Conservation (phyloP, 2,797 vertebrate species). For the Eulemur mongoz region DNA sequence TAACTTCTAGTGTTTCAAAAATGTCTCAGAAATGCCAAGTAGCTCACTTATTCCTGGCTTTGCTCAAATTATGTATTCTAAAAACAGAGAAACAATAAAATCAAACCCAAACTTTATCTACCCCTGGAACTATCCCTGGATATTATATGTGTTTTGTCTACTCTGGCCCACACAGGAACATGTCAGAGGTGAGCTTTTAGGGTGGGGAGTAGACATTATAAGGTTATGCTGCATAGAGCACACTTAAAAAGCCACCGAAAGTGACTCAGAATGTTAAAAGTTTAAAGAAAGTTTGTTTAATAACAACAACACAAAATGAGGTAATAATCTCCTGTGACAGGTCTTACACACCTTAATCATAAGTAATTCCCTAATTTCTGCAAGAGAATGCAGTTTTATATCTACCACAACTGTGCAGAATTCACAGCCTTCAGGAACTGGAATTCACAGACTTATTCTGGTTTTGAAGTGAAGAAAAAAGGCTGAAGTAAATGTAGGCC, state of each 20-base stretch:
- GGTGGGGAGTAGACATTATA: background rate
- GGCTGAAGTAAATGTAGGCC: background rate
- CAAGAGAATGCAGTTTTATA: background rate
- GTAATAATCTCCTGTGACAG: background rate
- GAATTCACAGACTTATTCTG: background rate
- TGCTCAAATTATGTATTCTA: conserved; percentile 33
- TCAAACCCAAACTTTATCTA: conserved; percentile 14
- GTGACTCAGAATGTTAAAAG: background rate
- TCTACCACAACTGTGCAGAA: background rate
- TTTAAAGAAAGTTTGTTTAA: background rate
- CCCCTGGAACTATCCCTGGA: background rate
- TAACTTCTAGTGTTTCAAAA: conserved; percentile 9
- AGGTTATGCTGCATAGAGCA: background rate
- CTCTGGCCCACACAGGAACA: background rate
- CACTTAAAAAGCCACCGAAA: background rate
- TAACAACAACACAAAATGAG: background rate
- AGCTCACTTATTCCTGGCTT: conserved; percentile 34
- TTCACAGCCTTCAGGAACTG: background rate
- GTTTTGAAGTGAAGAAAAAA: conserved; percentile 29
- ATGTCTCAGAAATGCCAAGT: conserved; percentile 34
- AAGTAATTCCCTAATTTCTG: background rate
- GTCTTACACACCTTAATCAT: background rate
- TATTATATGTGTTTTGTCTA: conserved; percentile 19
- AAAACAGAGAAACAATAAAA: background rate
- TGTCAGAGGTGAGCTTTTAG: conserved; percentile 6